Evolutionary conservation across 1,140 invertebrate species (phyloP).

Genomic region (Pachyrhynchus sulphureomaculatus): DNA sequence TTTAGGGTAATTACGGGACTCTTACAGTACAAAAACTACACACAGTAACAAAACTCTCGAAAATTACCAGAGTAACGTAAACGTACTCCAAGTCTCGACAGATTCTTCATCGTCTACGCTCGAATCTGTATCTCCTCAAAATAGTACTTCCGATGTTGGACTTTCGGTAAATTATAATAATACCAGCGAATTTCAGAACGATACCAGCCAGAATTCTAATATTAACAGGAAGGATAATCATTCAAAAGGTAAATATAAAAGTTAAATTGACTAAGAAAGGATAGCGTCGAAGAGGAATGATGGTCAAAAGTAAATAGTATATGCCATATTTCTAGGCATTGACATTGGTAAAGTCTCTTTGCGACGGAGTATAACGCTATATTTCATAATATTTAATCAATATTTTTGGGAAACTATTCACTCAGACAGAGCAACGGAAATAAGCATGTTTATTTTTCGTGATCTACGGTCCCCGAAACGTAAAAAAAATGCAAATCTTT

Average conservation of each 20-base stretch:
- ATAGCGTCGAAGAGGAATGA: too few relatives aligned
- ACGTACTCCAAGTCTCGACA: constrained; percentile 42
- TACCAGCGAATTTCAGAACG: constrained; percentile 16
- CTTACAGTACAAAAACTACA: constrained; percentile 39
- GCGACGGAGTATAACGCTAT: too few relatives aligned
- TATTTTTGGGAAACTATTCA: too few relatives aligned
- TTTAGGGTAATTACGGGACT: constrained; percentile 33
- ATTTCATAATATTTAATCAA: too few relatives aligned
- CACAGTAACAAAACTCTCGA: constrained; percentile 38
- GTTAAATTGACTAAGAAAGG: not conserved
- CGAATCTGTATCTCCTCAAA: not conserved
- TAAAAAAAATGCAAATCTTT: too few relatives aligned
- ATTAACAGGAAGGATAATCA: not conserved
- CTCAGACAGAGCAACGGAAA: too few relatives aligned
- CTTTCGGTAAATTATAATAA: not conserved
- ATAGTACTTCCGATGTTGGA: not conserved
- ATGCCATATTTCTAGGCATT: too few relatives aligned
- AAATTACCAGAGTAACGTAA: constrained; percentile 41
- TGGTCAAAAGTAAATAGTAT: too few relatives aligned
- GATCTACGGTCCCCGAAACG: too few relatives aligned
- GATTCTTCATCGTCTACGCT: not conserved
- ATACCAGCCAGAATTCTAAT: constrained; percentile 8
- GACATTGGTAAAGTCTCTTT: too few relatives aligned
- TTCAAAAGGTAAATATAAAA: not conserved
- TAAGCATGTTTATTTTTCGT: too few relatives aligned